Evolutionary conservation across 2,797 vertebrate species (phyloP), one percentile per base, ranked within the genome.

Genomic region (Alca torda): DNA sequence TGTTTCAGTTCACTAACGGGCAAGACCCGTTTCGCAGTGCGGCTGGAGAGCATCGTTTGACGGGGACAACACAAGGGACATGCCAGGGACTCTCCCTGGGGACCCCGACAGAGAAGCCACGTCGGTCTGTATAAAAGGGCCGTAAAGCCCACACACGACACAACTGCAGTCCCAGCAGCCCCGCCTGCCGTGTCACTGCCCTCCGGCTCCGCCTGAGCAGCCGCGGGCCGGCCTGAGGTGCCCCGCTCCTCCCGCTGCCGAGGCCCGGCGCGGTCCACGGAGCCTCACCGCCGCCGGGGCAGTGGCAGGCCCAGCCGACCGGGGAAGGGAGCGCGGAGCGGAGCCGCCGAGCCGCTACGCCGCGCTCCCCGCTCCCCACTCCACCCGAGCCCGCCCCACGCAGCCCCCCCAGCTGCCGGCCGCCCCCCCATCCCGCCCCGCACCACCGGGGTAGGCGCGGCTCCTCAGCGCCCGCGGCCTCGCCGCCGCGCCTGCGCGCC

Each of bases 91-190:
- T 11, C 41, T n/a, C 7, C 11, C n/a, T 0, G 1, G 9, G 3
- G 4, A 23, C 17, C 6, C 16, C 1, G 5, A 10, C 18, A 14
- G 13, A 13, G 9, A 5, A 19, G 3, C 41, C 26, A 3, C 0
- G 3, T 0, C 2, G 0, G 1, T 3, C 37, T 7, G 23, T 6
- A n/a, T 0, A 14, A 11, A 45, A 25, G 4, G 17, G 4, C n/a
- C 20, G 28, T 37, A 4, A 31, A 20, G 1, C 2, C 30, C 41
- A 10, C 25, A 8, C 2, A 19, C 8, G 13, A 17, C 11, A 26
- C 9, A 28, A 6, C 8, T 3, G 39, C 24, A 28, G 15, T 5
- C 26, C 43, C 30, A 4, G 20, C 43, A 7, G 43, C 21, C 21
- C 56, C 35, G 5, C 20, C 35, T 3, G 25, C 84, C 13, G 12